Evolutionary conservation across 1,140 invertebrate species (phyloP), one percentile per base, ranked within the genome.

Genomic region (Neodiprion virginianus): DNA sequence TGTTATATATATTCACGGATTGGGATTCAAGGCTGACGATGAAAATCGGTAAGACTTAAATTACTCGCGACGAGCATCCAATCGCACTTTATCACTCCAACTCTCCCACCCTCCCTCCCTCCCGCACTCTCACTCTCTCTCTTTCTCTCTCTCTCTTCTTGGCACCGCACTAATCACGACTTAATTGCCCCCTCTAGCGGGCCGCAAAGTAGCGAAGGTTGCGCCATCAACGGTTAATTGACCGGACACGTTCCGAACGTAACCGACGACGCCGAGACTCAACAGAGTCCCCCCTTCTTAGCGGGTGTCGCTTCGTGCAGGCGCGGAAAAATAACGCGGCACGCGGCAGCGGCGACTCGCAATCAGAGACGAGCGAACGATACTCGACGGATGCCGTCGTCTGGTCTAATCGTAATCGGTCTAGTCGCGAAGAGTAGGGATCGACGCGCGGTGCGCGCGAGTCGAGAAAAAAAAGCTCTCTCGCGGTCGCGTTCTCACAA

Each of bases 201-300:
- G 78, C 80, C 76, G 79, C 80, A 5, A 40, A 40, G 28, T 78
- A 77, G 79, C 77, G 77, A 81, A 81, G 77, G 75, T 79, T 79
- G 77, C 79, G 83, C 79, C 79, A 80, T 80, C 80, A 40, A 81
- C 73, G 72, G 75, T 78, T 81, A 83, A 82, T 82, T 79, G 81
- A 82, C 79, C 71, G 76, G 80, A 79, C 74, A 79, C 74, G 80
- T 76, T 78, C 79, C 28, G 28, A 40, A 5, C 28, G 1, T 5
- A 40, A 40, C 2, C 28, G 28, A 40, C 79, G 73, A 74, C 76
- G 77, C 73, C 75, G 73, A 77, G 77, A 75, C 75, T 72, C 72
- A 74, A 78, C 49, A 53, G 65, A 76, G 75, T 65, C 77, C 79
- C 77, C 75, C 70, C 50, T 50, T 71, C 14, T 71, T 72, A 48